Percentiles rank a stretch among this genome's conserved stretches.
phyloP scores from a whole-genome alignment of 53 echinoderm and acorn worm species.

The Luidia sarsii region DNA sequence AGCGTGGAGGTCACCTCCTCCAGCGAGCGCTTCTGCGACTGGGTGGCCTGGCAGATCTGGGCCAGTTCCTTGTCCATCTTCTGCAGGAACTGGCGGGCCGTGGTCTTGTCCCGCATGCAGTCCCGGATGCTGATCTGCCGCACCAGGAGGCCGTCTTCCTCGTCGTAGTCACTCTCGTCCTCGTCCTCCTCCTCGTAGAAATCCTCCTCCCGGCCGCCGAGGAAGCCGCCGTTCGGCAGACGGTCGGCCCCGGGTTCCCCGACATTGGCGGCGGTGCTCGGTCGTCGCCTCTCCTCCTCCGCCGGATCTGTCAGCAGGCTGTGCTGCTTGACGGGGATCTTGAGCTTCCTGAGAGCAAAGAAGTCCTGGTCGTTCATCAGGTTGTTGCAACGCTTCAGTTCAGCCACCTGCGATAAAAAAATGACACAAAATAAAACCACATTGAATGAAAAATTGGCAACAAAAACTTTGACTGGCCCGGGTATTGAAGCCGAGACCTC shows the following conservation, averaged over 20 bases:
- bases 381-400: slow-evolving; percentile 92
- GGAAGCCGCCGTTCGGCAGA: slow-evolving; percentile 13
- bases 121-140: slow-evolving; percentile 84
- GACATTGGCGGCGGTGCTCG: not conserved
- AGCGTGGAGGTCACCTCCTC: slow-evolving; percentile 85
- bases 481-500: too few species aligned
- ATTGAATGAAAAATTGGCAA: too few species aligned
- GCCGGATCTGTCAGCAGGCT: slow-evolving; percentile 76
- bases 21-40: slow-evolving; percentile 81
- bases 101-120: slow-evolving; percentile 75
- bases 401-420: slow-evolving; percentile 69
- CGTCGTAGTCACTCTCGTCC: slow-evolving; percentile 43
- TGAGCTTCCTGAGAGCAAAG: slow-evolving; percentile 72
- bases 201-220: slow-evolving; percentile 13
- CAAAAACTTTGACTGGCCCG: too few species aligned
- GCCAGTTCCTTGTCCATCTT: slow-evolving; percentile 92
- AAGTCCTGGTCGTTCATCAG: slow-evolving; percentile 93
- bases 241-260: not conserved
- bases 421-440: not conserved
- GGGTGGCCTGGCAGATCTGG: slow-evolving; percentile 74
- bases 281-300: slow-evolving; percentile 65
- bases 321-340: slow-evolving; percentile 84
- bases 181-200: slow-evolving; percentile 53
- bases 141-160: slow-evolving; percentile 77
- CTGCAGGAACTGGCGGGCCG: slow-evolving; percentile 74